These are phyloP conservation scores for Piaya cayana DNA, from an alignment of 2,113 vertebrate species.

Conservation along the genomic window DNA sequence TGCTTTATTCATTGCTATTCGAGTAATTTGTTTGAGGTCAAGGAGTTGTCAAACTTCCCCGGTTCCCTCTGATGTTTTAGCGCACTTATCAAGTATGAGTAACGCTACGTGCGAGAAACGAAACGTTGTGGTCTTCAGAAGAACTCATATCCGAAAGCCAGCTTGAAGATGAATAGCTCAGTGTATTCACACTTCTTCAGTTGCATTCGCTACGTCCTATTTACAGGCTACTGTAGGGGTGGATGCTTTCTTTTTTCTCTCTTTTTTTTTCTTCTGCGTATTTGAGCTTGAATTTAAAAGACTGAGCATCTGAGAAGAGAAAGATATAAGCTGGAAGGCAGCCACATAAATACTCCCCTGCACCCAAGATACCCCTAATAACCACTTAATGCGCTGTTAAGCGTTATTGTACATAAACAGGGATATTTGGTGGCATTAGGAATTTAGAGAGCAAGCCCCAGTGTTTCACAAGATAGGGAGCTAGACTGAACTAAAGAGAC, in stretches of 20 bases:
- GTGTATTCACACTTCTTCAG: neutral
- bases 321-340: neutral
- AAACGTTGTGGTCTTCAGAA: conserved; percentile 44
- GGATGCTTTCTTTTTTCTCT: neutral
- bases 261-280: neutral
- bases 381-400: neutral
- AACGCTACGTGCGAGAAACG: conserved; percentile 6
- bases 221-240: neutral
- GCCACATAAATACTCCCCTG: neutral
- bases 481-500: neutral
- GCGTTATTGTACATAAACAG: neutral
- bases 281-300: neutral
- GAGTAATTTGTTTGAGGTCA: neutral
- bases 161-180: neutral
- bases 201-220: neutral
- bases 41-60: conserved; percentile 2
- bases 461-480: neutral
- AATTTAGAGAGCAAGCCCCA: neutral
- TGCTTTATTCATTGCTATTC: neutral
- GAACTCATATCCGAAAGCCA: conserved; percentile 20
- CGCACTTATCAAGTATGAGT: neutral
- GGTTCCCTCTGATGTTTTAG: conserved; percentile 5
- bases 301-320: neutral
- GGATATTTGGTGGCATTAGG: neutral
- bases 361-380: neutral